phyloP scores from a whole-genome alignment of 2,888 invertebrate species.

The Drosophila gaucha region DNA sequence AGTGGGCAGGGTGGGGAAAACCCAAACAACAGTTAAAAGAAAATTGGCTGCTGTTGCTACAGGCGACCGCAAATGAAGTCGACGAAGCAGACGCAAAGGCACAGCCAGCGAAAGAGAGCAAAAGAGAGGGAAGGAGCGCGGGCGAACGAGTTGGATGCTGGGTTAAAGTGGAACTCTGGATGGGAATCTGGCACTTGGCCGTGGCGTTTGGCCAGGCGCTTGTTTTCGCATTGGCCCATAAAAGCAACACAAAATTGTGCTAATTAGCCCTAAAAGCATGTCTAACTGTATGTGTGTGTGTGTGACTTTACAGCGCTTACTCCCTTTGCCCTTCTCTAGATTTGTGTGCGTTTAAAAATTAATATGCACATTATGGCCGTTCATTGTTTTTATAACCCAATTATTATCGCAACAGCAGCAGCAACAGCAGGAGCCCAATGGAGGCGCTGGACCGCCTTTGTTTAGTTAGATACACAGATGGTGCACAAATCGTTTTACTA shows the following conservation, averaged over 20 bases:
- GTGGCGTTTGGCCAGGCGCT: slow-evolving; percentile 72
- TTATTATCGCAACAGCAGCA: slow-evolving; percentile 50
- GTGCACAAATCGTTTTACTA: slow-evolving; percentile 50
- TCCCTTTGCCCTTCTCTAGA: neutral
- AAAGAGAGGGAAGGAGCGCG: neutral
- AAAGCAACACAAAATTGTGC: slow-evolving; percentile 78
- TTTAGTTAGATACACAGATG: slow-evolving; percentile 11
- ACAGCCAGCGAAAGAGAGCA: neutral
- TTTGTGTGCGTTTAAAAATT: slow-evolving; percentile 64
- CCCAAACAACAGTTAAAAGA: slow-evolving; percentile 77
- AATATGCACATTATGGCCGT: slow-evolving; percentile 76
- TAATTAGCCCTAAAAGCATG: slow-evolving; percentile 78
- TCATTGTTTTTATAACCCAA: slow-evolving; percentile 76
- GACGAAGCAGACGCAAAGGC: slow-evolving; percentile 2
- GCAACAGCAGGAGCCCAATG: neutral
- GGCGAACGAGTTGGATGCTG: neutral
- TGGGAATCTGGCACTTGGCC: slow-evolving; percentile 68
- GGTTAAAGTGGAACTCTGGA: slow-evolving; percentile 24
- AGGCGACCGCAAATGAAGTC: slow-evolving; percentile 76
- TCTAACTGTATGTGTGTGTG: slow-evolving; percentile 31
- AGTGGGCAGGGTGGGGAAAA: neutral
- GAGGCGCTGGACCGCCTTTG: slow-evolving; percentile 3
- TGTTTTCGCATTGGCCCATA: slow-evolving; percentile 70
- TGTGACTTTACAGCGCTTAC: slow-evolving; percentile 25
- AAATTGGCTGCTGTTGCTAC: slow-evolving; percentile 74